Evolutionary conservation across 1,140 invertebrate genomes (phyloP), one percentile per base, ranked within the genome.

Genomic region (Phthorimaea operculella): DNA sequence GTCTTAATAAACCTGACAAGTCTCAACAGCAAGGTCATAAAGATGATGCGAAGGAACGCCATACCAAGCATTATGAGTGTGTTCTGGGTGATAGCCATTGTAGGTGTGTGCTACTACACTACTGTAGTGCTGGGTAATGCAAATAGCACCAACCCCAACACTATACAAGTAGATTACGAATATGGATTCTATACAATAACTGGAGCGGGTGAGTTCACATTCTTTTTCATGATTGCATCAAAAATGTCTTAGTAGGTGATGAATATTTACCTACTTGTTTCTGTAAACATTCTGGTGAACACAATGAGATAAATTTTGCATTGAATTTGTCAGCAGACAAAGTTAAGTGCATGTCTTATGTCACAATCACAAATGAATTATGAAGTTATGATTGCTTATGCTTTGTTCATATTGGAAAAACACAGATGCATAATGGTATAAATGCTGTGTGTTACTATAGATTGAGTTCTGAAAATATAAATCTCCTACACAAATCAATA

Each of bases 101-200:
- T 88, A 7, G 86, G 86, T 16, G 83, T 87, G 16, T 86, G 87
- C 60, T 88, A 88, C 58, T 87, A 87, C 54, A 85, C 86, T 12
- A 87, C 87, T 14, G 78, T 85, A 47, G 79, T 83, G 12, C 66
- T 87, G 48, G 74, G 87, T 4, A 85, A 85, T 67, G 73, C 71
- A 51, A 83, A 86, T 57, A 78, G 80, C 47, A 74, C 72, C 62
- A 72, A 79, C 49, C 66, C 76, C 6, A 78, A 79, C 59, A 70
- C 74, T 18, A 75, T 83, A 64, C 79, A 86, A 64, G 86, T 88
- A 16, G 79, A 85, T 64, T 88, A 87, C 73, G 87, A 88, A 64
- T 87, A 87, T 76, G 87, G 87, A 55, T 87, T 86, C 66, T 88
- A 87, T 57, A 86, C 86, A 33, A 85, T 88, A 48, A 87, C 87